Evolutionary conservation across 2,797 vertebrate species (phyloP).

Genomic region (Melanotaenia trifasciata): DNA sequence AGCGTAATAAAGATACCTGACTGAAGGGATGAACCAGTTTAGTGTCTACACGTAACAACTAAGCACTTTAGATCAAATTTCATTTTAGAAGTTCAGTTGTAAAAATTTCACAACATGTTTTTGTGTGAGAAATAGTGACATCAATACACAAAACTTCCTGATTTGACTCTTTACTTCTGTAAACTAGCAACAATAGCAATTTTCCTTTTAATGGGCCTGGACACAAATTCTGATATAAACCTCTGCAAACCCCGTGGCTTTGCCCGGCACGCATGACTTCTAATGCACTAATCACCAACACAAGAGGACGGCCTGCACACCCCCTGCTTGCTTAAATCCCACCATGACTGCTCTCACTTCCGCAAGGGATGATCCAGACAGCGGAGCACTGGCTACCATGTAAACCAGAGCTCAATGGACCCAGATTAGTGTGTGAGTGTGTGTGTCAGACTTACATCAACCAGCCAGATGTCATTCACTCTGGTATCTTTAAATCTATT

Average conservation of each 20-base stretch:
- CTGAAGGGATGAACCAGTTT: not conserved
- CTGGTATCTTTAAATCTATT: slow-evolving; percentile 84
- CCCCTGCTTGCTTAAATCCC: slow-evolving; percentile 19
- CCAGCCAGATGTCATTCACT: slow-evolving; percentile 84
- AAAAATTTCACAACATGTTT: not conserved
- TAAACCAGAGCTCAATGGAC: slow-evolving; percentile 53
- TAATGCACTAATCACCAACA: slow-evolving; percentile 72
- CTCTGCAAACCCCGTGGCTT: slow-evolving; percentile 60
- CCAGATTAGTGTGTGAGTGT: slow-evolving; percentile 38
- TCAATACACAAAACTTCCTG: not conserved
- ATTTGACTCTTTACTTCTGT: not conserved
- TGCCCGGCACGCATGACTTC: slow-evolving; percentile 75
- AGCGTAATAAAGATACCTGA: not conserved
- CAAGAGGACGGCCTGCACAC: slow-evolving; percentile 37
- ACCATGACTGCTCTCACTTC: slow-evolving; percentile 54
- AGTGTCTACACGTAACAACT: not conserved
- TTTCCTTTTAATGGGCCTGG: slow-evolving; percentile 38
- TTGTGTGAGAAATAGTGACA: not conserved
- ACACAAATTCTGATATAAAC: slow-evolving; percentile 56
- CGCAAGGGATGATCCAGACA: slow-evolving; percentile 65
- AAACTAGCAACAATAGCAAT: slow-evolving; percentile 36
- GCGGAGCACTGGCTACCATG: slow-evolving; percentile 29
- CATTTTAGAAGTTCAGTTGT: not conserved
- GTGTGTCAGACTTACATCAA: slow-evolving; percentile 81
- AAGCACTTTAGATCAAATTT: not conserved